Conservation (phyloP, 1,140 invertebrate genomes). For the Bombus consobrinus region DNA sequence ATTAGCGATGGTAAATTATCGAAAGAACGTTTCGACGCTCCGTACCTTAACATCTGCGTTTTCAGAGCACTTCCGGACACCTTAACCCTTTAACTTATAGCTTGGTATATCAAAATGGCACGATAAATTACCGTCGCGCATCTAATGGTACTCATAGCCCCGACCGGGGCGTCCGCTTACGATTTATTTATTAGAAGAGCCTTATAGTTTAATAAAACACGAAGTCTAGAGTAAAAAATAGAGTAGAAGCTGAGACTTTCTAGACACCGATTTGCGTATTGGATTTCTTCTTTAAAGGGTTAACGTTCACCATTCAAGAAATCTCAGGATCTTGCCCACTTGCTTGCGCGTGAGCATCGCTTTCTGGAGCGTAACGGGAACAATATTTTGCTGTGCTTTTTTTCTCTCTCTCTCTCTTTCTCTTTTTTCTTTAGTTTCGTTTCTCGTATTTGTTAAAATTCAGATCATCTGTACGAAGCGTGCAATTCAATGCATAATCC, state of each 20-base stretch:
- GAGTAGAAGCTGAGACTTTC: constrained; percentile 64
- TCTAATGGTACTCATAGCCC: constrained; percentile 43
- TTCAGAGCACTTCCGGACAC: constrained; percentile 40
- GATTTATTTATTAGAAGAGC: constrained; percentile 53
- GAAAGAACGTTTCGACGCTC: constrained; percentile 26
- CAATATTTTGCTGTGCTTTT: constrained; percentile 16
- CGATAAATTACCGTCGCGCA: constrained; percentile 47
- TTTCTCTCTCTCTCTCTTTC: neutral
- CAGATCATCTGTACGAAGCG: neutral
- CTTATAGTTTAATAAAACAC: constrained; percentile 56
- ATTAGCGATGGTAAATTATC: neutral
- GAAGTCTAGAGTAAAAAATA: constrained; percentile 65
- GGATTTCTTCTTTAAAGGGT: constrained; percentile 56
- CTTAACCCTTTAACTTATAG: constrained; percentile 51
- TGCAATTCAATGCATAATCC: neutral
- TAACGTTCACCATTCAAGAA: constrained; percentile 50
- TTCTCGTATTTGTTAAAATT: neutral
- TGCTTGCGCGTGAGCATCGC: constrained; percentile 29
- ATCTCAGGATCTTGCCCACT: constrained; percentile 36
- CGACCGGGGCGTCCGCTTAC: constrained; percentile 1
- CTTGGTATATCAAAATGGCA: constrained; percentile 55
- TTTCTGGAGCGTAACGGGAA: constrained; percentile 44
- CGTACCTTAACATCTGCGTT: constrained; percentile 6
- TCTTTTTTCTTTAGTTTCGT: neutral
- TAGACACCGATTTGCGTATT: constrained; percentile 62